Evolutionary conservation across 2,888 invertebrate species (phyloP), one percentile per base, ranked within the genome.

Genomic region (Epicampocera succincta): DNA sequence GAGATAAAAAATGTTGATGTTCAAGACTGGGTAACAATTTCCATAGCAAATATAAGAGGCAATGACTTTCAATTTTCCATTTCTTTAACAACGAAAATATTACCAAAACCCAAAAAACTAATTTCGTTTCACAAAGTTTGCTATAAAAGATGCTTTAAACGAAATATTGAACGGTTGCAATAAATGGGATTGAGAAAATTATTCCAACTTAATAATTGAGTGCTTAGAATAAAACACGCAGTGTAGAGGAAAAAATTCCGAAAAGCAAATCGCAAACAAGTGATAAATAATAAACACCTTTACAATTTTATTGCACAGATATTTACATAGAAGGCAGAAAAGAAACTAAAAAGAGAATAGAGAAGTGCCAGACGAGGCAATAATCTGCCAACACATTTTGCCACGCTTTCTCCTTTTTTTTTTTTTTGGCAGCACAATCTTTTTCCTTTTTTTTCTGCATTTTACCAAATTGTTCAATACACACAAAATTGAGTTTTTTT

Each of bases 261-360:
- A 74, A 73, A 75, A 80, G 80, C 83, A 82, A 84, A 83, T 84
- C 85, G 80, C 82, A 85, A 85, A 85, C 84, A 85, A 84, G 84
- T 83, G 83, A 84, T 85, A 85, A 85, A 85, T 85, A 84, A 84
- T 84, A 85, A 85, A 85, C 85, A 85, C 84, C 84, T 85, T 85
- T 84, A 83, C 80, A 84, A 84, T 84, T 84, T 84, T 84, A 83
- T 85, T 85, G 84, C 85, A 83, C 74, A 77, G 74, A 66, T 78
- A 44, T 58, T 68, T 40, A 44, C 33, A 33, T 9, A 33, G 33
- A 33, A 33, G 8, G 33, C 33, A 33, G 33, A 33, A 9, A 33
- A 8, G 6, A 21, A 19, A 15, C 15, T 15, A 60, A 60, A 58
- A 4, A 33, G 11, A 42, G 33, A 63, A 6, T 33, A 60, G 56